These are phyloP conservation scores for Lingula anatina DNA, from an alignment of 2,888 invertebrate species.

Conservation along the genomic window DNA sequence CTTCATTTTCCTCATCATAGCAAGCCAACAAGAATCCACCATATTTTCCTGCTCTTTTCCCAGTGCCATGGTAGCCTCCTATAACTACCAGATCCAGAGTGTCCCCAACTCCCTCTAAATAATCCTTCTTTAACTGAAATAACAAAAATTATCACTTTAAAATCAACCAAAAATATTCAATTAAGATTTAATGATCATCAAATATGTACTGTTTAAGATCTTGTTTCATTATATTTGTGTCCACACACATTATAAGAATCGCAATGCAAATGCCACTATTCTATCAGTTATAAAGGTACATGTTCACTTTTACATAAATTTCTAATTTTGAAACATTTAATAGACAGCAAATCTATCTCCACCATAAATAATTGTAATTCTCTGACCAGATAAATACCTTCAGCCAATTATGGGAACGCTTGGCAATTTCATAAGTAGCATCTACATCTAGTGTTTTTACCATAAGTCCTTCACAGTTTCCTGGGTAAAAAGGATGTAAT, in stretches of 20 bases:
- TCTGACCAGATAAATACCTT: too few species aligned
- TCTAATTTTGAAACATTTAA: too few species aligned
- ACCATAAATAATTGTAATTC: too few species aligned
- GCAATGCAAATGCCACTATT: too few species aligned
- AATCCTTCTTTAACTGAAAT: constrained; percentile 83
- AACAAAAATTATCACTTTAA: not conserved
- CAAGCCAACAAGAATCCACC: constrained; percentile 95
- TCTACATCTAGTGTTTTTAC: constrained; percentile 86
- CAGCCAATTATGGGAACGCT: constrained; percentile 60
- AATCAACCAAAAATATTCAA: too few species aligned
- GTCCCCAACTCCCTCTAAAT: constrained; percentile 93
- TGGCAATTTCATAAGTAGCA: constrained; percentile 95
- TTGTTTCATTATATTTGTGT: too few species aligned
- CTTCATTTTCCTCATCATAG: constrained; percentile 82
- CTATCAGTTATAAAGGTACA: too few species aligned
- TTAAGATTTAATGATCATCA: too few species aligned
- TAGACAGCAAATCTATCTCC: too few species aligned
- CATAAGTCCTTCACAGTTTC: constrained; percentile 98
- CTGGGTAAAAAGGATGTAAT: constrained; percentile 54
- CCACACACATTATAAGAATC: too few species aligned
- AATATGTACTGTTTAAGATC: too few species aligned
- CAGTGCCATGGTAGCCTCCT: constrained; percentile 89
- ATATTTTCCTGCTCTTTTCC: constrained; percentile 85
- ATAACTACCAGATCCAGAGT: constrained; percentile 93
- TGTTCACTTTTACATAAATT: too few species aligned